These are phyloP conservation scores for Oplegnathus fasciatus DNA, from an alignment of 2,113 vertebrate species.

Conservation along the genomic window DNA sequence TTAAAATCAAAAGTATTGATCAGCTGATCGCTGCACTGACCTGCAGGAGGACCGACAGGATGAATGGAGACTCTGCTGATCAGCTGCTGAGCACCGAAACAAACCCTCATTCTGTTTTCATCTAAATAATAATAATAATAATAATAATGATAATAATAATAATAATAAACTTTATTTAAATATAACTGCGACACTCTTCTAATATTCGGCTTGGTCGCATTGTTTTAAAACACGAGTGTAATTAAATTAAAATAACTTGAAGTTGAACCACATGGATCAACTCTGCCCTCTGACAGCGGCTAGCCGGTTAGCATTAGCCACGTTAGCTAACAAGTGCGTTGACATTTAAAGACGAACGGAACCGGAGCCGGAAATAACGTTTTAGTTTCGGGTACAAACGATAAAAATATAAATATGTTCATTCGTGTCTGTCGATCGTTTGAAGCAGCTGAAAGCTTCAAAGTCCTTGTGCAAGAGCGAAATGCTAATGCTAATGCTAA, in stretches of 20 bases:
- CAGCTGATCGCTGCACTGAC: conserved; percentile 9
- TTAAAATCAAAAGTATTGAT: neutral
- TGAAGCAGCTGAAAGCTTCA: neutral
- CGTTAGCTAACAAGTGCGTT: neutral
- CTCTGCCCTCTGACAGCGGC: neutral
- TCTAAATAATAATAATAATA: no score
- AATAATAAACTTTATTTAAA: no score
- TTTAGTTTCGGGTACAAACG: neutral
- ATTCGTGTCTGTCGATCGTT: neutral
- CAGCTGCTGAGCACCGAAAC: conserved; percentile 8
- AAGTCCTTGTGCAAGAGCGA: neutral
- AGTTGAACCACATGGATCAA: neutral
- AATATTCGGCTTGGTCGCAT: neutral
- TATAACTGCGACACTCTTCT: rapidly evolving
- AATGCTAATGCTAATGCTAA: conserved; percentile 1
- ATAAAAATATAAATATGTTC: rapidly evolving
- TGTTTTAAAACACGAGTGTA: neutral
- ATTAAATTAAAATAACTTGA: neutral
- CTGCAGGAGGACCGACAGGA: conserved; percentile 39
- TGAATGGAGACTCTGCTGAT: conserved; percentile 35
- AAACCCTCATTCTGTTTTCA: conserved; percentile 43
- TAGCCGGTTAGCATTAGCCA: conserved; percentile 32
- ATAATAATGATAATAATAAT: no score
- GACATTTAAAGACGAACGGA: neutral
- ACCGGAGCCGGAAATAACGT: neutral